Base-by-base conservation (phyloP, 2,888 invertebrate genomes). In the Zygaena filipendulae region DNA sequence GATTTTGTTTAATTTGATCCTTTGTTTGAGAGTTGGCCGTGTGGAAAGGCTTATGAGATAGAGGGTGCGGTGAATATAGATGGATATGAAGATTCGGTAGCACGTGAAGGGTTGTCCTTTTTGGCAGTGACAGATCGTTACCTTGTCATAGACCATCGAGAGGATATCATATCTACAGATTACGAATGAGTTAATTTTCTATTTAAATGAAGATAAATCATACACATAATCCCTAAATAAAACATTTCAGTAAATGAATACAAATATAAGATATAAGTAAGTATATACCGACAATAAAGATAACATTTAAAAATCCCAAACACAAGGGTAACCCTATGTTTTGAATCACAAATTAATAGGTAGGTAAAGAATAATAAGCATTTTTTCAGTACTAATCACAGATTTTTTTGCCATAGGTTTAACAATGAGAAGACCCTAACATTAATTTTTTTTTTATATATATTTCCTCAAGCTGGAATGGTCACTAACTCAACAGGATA, bases 1-100 rank as follows among this genome's bases (percentile, higher is more conserved):
- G 70, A 75, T 75, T n/a, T 74, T 72, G 74, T 74, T 72, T 72
- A 74, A 77, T 72, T 77, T 64, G 66, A 60, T 59, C 72, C 71
- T 72, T 79, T 77, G 77, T 77, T 75, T 74, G 75, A 68, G 49
- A 49, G 42, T 43, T 64, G 59, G 57, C 66, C 64, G 67, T 67
- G 72, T 71, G 70, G 59, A 71, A 66, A 64, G 64, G 71, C 62
- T 64, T 59, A 66, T 53, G 48, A 55, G 45, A 45, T 50, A 46
- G 43, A 43, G 42, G 45, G 39, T 43, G 39, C 39, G 38, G 33
- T 49, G 48, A 51, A 54, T 57, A 27, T 49, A 61, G 64, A 62
- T 53, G 45, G 49, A 49, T 58, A 54, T 59, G 50, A 52, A 59
- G 69, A 67, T 63, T 52, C 41, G 47, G 46, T 66, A 67, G 56